Base-by-base conservation (phyloP, 2,797 vertebrate genomes). In the Siniperca undulata region DNA sequence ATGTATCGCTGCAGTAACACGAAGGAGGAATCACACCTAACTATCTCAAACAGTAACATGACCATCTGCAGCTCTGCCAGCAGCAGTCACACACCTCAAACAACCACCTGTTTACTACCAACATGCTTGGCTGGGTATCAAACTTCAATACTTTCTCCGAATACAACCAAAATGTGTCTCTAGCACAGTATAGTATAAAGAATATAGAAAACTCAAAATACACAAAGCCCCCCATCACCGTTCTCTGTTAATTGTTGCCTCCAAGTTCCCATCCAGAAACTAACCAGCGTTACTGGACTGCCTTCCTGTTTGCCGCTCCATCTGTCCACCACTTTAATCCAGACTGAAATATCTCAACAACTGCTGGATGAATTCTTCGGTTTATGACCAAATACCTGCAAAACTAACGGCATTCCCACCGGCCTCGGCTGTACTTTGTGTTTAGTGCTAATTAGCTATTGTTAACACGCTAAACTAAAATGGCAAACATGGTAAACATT, bases 1-100 rank as follows among this genome's bases (percentile, higher is more conserved):
- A 58, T 46, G 38, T 27, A 12, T 77, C 72, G 40, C 17, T 14
- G 79, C 13, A 66, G 60, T 30, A 70, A 69, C 20, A 42, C 52
- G 6, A 16, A 30, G 24, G 52, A 72, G 3, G 75, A 78, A 73
- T 85, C 71, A 71, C 46, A 84, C 60, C 36, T 1, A 7, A 74
- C 34, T 42, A 9, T 67, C 73, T 70, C 66, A 46, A 17, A 62
- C 0, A 36, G 80, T 71, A 86, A 89, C 55, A 2, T 19, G 74
- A 89, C 55, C 60, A 38, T 44, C 44, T 64, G 58, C 42, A 40
- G 65, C 69, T 24, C 61, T 69, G 73, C 72, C 72, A 58, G 20
- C 19, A 19, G 17, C 17, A 61, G 1, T 24, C 60, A 36, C 24
- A 46, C 13, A 55, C 59, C 12, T 65, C 66, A 66, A 59, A 77